phyloP scores from a whole-genome alignment of 2,888 invertebrate genomes.

The Meandrusa payeni region DNA sequence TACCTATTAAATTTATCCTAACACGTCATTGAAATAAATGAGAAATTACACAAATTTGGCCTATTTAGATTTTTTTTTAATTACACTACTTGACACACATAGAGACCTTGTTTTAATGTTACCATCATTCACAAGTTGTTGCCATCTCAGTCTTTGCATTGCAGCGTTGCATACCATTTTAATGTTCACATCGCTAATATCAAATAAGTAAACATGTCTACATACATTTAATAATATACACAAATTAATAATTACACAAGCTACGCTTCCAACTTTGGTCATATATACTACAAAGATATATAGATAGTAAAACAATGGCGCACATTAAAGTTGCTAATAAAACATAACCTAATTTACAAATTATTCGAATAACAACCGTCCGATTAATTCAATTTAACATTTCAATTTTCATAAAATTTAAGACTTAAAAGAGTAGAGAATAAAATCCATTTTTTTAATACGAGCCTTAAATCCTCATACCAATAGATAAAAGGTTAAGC shows the following conservation, averaged over 20 bases:
- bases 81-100: slow-evolving; percentile 54
- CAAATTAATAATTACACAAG: slow-evolving; percentile 8
- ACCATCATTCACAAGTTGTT: slow-evolving; percentile 70
- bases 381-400: slow-evolving; percentile 1
- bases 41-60: slow-evolving; percentile 39
- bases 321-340: slow-evolving; percentile 5
- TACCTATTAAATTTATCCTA: slow-evolving; percentile 51
- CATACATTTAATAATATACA: slow-evolving; percentile 12
- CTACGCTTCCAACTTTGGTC: slow-evolving; percentile 13
- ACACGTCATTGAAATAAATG: slow-evolving; percentile 42
- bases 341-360: slow-evolving; percentile 16
- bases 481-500: slow-evolving; percentile 33
- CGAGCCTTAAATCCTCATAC: slow-evolving; percentile 17
- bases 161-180: slow-evolving; percentile 39
- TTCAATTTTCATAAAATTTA: slow-evolving; percentile 13
- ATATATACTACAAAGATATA: slow-evolving; percentile 3
- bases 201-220: slow-evolving; percentile 14
- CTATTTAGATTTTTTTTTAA: slow-evolving; percentile 42
- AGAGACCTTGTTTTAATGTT: slow-evolving; percentile 52
- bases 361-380: slow-evolving; percentile 17
- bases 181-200: slow-evolving; percentile 26
- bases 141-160: slow-evolving; percentile 74
- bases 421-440: slow-evolving; percentile 13
- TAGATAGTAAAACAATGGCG: slow-evolving; percentile 3
- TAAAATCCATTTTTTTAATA: slow-evolving; percentile 15